These are phyloP conservation scores for Pampusana beccarii DNA, from an alignment of 2,113 vertebrate genomes.

Conservation along the genomic window DNA sequence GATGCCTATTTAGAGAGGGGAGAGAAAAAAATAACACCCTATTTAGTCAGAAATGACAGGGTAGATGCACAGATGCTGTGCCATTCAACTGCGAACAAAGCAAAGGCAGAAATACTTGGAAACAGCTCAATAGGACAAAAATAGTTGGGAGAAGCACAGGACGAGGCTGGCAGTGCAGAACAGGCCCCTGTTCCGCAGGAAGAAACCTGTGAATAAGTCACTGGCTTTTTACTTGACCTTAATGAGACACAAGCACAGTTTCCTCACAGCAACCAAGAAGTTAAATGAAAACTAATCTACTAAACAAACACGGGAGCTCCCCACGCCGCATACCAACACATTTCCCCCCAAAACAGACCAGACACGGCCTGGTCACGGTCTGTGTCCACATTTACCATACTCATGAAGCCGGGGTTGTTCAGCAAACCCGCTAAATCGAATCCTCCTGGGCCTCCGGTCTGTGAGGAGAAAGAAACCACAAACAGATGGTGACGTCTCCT, in stretches of 20 bases:
- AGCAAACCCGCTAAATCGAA: slow-evolving; percentile 91
- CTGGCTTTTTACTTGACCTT: background rate
- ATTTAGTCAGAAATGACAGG: background rate
- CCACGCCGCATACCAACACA: rapidly evolving
- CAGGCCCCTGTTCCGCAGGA: background rate
- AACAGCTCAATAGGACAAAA: background rate
- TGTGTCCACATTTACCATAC: slow-evolving; percentile 79
- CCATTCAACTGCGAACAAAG: background rate
- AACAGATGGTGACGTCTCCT: background rate
- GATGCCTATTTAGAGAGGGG: slow-evolving; percentile 81
- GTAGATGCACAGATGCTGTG: background rate
- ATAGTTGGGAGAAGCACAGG: background rate
- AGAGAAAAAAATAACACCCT: background rate
- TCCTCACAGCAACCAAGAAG: background rate
- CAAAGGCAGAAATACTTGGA: background rate
- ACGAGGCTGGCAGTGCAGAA: background rate
- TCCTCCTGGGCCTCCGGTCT: slow-evolving; percentile 87
- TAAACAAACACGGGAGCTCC: background rate
- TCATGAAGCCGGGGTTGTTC: slow-evolving; percentile 95
- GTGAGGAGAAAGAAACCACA: background rate
- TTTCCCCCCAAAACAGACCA: background rate
- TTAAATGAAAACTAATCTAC: background rate
- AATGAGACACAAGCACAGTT: background rate
- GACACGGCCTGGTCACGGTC: background rate
- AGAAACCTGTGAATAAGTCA: background rate